Evolutionary conservation across 1,140 invertebrate genomes (phyloP), one percentile per base, ranked within the genome.

Genomic region (Drosophila eugracilis): DNA sequence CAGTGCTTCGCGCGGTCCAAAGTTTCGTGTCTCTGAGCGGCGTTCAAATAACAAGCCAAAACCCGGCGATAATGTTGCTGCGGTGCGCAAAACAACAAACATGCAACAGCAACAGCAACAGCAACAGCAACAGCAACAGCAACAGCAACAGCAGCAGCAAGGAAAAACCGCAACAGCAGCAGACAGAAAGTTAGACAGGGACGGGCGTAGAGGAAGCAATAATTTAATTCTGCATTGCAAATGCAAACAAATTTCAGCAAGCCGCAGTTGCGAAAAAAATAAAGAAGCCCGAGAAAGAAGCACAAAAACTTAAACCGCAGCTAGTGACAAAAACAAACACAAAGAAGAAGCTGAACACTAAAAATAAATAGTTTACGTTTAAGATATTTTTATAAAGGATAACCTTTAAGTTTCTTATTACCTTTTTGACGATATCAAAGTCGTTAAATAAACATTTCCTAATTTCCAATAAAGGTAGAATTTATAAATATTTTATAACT

Each of bases 141-240:
- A 12, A 4, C 48, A 69, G 39, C 44, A 30, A 22, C 26, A 41
- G 71, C 34, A 75, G 54, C 49, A 62, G 47, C 52, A 58, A 57
- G 59, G 32, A 80, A 57, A 58, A 75, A 42, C 63, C 55, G 49
- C 59, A 48, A 52, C 45, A 57, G 53, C 34, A 53, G 55, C 47
- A 54, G 66, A 50, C 54, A 65, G 52, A 84, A 54, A 59, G 41
- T 67, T 42, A 39, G 41, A 49, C 24, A 10, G 60, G 7, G 36
- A 6, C 22, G 39, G 57, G 21, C 47, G 42, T 54, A 67, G 77
- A 77, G 81, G 81, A 85, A 86, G 83, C 81, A 85, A 85, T 85
- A 85, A 85, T 85, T 85, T 85, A 85, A 85, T 85, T 85, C 81
- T 81, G 81, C 81, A 81, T 86, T 85, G 81, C 77, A 85, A 85